Evolutionary conservation across 92 coral and sea anemone species (phyloP).

Genomic region (Palythoa heliodiscus): DNA sequence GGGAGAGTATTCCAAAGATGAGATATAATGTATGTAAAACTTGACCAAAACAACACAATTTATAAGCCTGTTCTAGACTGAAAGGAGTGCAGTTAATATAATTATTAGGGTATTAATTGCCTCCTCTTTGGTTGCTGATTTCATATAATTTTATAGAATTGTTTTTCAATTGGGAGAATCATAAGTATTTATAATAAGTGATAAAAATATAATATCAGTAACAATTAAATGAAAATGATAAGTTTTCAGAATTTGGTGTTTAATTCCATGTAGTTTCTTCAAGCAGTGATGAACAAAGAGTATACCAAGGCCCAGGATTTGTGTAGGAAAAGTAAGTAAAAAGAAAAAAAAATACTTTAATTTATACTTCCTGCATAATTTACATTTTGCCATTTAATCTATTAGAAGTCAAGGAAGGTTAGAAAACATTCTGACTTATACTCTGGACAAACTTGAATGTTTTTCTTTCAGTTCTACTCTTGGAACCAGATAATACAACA

Average conservation of each 20-base stretch:
- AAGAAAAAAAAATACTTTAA: not conserved
- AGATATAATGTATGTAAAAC: too few relatives aligned
- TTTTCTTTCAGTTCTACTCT: conserved; percentile 67
- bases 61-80: too few relatives aligned
- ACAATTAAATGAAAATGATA: not conserved
- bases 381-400: not conserved
- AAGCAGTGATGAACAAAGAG: conserved; percentile 77
- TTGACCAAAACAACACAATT: too few relatives aligned
- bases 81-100: too few relatives aligned
- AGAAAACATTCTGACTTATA: not conserved
- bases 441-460: not conserved
- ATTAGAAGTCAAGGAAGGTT: not conserved
- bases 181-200: not conserved
- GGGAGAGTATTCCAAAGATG: too few relatives aligned
- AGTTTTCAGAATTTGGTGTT: not conserved
- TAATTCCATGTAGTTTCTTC: conserved; percentile 56
- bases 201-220: too few relatives aligned
- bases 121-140: too few relatives aligned
- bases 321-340: conserved; percentile 69
- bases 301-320: conserved; percentile 76
- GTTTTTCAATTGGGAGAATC: not conserved
- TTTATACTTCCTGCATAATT: not conserved
- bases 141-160: too few relatives aligned
- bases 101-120: too few relatives aligned
- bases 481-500: conserved; percentile 80